Base-by-base conservation (phyloP, 2,888 invertebrate genomes). In the Heliconius ismenius region DNA sequence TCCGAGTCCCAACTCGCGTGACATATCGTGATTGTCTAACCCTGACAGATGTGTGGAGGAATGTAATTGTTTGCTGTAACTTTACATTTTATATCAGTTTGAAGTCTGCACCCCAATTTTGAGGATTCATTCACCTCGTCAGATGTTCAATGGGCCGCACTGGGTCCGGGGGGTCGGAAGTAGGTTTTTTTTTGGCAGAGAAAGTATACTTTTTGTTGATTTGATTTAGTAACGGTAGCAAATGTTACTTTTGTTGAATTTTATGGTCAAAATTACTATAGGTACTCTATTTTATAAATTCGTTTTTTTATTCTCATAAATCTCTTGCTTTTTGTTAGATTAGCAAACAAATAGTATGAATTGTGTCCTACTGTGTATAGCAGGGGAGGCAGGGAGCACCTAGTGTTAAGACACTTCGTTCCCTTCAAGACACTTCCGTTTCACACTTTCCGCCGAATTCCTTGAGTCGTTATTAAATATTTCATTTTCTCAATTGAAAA, bases 1-100 rank as follows among this genome's bases (percentile, higher is more conserved):
- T 81, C 49, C 24, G 69, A 73, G 82, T 79, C 80, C 79, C 75
- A 88, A 91, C 90, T 94, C 92, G 93, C 93, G 93, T 94, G 93
- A 88, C 92, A 90, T 92, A 93, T 93, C 92, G 93, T 94, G 93
- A 93, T 94, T 94, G 93, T 92, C 92, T 93, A 92, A 92, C 90
- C 91, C 90, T 91, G 92, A 93, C 93, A 94, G 93, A 93, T 94
- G 93, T 93, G 92, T 93, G 91, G 88, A 89, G 93, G 93, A 92
- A 94, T 94, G 92, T 93, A 92, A 92, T 92, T 90, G 92, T 92
- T 86, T 88, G 91, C 84, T 85, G 89, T 88, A 90, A 91, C 89
- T 91, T 89, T 91, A 90, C 90, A 91, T 90, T 92, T 91, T 90
- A 90, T 92, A 92, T 90, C 91, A 91, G 83, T 90, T 84, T 82